Evolutionary conservation across 1,140 invertebrate genomes (phyloP).

Genomic region (Hesperophylax magnus): DNA sequence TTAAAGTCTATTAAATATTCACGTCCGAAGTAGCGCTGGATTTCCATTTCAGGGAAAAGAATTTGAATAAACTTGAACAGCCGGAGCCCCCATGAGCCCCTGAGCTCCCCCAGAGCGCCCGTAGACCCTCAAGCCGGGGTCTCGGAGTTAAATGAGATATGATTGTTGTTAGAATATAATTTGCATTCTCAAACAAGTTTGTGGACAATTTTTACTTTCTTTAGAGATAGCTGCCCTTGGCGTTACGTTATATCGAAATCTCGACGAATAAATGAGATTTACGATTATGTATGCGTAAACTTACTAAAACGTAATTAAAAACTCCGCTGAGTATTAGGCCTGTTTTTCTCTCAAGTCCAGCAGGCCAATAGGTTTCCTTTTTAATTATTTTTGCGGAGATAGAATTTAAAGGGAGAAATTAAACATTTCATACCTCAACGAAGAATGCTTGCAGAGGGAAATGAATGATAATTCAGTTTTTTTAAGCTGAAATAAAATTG

Average conservation of each 20-base stretch:
- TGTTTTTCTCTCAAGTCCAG: not conserved
- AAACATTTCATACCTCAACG: constrained; percentile 11
- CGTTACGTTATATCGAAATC: constrained; percentile 39
- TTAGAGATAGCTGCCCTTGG: constrained; percentile 12
- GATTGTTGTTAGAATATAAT: constrained; percentile 55
- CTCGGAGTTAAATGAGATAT: constrained; percentile 53
- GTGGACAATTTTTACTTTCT: constrained; percentile 36
- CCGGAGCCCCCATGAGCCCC: not conserved
- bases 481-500: too few species aligned
- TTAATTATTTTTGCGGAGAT: constrained; percentile 35
- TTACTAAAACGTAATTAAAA: constrained; percentile 39
- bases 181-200: constrained; percentile 54
- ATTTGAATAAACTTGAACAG: constrained; percentile 49
- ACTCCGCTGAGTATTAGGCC: constrained; percentile 4
- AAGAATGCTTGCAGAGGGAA: constrained; percentile 1
- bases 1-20: constrained; percentile 39
- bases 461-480: constrained; percentile 8
- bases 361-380: constrained; percentile 34
- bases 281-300: constrained; percentile 40
- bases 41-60: constrained; percentile 35
- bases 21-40: constrained; percentile 38
- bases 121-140: not conserved
- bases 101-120: not conserved
- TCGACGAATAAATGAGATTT: constrained; percentile 35
- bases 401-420: constrained; percentile 29